phyloP scores from a whole-genome alignment of 2,888 invertebrate species.

The Diloba caeruleocephala region DNA sequence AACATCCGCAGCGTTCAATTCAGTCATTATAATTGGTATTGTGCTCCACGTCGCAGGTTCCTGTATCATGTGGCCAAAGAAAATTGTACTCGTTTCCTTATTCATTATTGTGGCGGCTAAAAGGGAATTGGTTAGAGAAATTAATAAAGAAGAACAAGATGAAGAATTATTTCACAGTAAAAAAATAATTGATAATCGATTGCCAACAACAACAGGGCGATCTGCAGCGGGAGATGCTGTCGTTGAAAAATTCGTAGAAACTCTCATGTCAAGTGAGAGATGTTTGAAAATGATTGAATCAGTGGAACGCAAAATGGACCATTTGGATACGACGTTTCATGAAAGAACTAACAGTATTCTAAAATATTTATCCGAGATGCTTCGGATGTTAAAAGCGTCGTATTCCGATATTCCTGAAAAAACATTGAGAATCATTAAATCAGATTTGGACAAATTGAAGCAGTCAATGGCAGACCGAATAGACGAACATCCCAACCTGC shows the following conservation, averaged over 20 bases:
- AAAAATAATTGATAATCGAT: slow-evolving; percentile 24
- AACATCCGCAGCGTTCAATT: slow-evolving; percentile 38
- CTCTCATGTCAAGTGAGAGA: slow-evolving; percentile 75
- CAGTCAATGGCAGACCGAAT: slow-evolving; percentile 50
- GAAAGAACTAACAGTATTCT: slow-evolving; percentile 73
- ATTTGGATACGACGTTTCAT: slow-evolving; percentile 71
- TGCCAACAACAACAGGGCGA: slow-evolving; percentile 49
- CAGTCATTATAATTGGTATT: slow-evolving; percentile 33
- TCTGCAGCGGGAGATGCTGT: slow-evolving; percentile 61
- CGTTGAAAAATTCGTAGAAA: slow-evolving; percentile 79
- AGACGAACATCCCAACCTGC: slow-evolving; percentile 55
- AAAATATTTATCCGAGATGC: slow-evolving; percentile 74
- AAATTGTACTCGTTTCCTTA: slow-evolving; percentile 30
- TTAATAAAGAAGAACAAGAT: slow-evolving; percentile 19
- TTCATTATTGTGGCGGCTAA: slow-evolving; percentile 33
- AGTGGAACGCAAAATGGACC: slow-evolving; percentile 72
- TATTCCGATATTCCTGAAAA: slow-evolving; percentile 21
- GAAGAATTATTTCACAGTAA: slow-evolving; percentile 17
- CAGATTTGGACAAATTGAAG: slow-evolving; percentile 42
- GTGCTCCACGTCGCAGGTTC: slow-evolving; percentile 30
- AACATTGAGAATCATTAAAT: slow-evolving; percentile 25
- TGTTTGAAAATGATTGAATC: slow-evolving; percentile 77
- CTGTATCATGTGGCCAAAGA: slow-evolving; percentile 51
- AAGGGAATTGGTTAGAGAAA: slow-evolving; percentile 27
- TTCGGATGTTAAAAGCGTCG: slow-evolving; percentile 49